These are phyloP conservation scores for Drosophila neotestacea DNA, from an alignment of 2,888 invertebrate genomes.

Conservation along the genomic window DNA sequence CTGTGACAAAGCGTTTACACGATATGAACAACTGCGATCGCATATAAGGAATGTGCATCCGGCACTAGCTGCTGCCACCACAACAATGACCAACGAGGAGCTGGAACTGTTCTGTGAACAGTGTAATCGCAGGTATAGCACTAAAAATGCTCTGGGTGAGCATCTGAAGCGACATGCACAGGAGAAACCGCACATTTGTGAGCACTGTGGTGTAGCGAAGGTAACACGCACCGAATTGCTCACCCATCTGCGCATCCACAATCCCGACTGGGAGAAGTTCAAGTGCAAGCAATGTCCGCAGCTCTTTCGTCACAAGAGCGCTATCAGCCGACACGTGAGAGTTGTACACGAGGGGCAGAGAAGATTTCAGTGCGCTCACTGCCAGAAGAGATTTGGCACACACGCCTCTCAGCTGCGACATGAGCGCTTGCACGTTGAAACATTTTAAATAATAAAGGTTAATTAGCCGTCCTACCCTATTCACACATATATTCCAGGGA, in stretches of 20 bases:
- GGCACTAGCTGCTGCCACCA: constrained; percentile 5
- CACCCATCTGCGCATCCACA: constrained; percentile 82
- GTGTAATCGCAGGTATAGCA: constrained; percentile 80
- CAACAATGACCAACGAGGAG: constrained; percentile 17
- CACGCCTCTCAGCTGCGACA: constrained; percentile 80
- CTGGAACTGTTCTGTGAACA: constrained; percentile 68
- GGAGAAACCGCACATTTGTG: constrained; percentile 79
- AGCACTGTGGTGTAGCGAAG: constrained; percentile 81
- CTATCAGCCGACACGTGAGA: constrained; percentile 77
- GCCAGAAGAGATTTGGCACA: constrained; percentile 80
- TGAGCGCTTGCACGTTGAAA: constrained; percentile 69
- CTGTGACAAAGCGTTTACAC: constrained; percentile 76
- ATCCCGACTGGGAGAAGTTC: constrained; percentile 80
- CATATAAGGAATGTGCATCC: constrained; percentile 74
- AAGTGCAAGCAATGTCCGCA: constrained; percentile 81
- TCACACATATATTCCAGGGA: too few species aligned
- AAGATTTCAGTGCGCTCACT: constrained; percentile 75
- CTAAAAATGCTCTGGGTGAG: constrained; percentile 80
- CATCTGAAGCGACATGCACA: constrained; percentile 82
- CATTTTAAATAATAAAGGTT: constrained; percentile 20
- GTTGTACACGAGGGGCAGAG: constrained; percentile 82
- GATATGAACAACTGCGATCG: constrained; percentile 73
- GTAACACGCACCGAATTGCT: constrained; percentile 81
- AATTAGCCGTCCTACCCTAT: too few species aligned
- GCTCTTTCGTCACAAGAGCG: constrained; percentile 82